Evolutionary conservation across 1,140 invertebrate genomes (phyloP), one percentile per base, ranked within the genome.

Genomic region (Diorhabda elongata): DNA sequence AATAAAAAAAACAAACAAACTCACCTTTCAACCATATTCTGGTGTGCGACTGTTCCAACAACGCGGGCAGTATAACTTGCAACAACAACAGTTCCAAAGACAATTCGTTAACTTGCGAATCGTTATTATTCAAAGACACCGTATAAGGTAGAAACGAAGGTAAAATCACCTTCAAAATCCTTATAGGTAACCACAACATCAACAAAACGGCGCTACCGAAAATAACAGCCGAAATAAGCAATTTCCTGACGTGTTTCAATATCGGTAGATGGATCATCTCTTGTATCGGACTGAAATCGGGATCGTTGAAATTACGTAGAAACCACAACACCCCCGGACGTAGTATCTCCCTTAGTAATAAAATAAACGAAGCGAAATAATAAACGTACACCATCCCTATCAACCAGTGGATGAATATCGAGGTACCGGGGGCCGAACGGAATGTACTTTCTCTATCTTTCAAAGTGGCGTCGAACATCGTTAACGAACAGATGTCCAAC

Each of bases 321-420:
- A 99, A 98, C 96, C 96, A 99, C 1, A 99, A 84, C 0, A 99
- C 95, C 0, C 97, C 97, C 0, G 97, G 97, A 63, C 97, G 84
- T 5, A 99, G 79, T 3, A 99, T 94, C 84, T 99, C 98, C 60
- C 97, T 84, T 3, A 99, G 81, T 2, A 98, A 83, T 1, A 98
- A 85, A 52, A 99, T 95, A 79, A 99, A 99, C 0, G 96, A 98
- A 5, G 97, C 98, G 80, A 99, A 99, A 83, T 99, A 99, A 82
- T 99, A 99, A 9, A 99, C 96, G 81, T 98, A 99, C 2, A 99
- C 91, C 96, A 99, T 98, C 64, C 97, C 97, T n/a, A 97, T 92
- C 6, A 99, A 87, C 98, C 98, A 99, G 82, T 99, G 97, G 63
- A 99, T 92, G 78, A 99, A 99, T 87, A 98, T 95, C 0, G 94